Base-by-base conservation (phyloP, 2,113 vertebrate genomes). In the Leptobrachium ailaonicum region DNA sequence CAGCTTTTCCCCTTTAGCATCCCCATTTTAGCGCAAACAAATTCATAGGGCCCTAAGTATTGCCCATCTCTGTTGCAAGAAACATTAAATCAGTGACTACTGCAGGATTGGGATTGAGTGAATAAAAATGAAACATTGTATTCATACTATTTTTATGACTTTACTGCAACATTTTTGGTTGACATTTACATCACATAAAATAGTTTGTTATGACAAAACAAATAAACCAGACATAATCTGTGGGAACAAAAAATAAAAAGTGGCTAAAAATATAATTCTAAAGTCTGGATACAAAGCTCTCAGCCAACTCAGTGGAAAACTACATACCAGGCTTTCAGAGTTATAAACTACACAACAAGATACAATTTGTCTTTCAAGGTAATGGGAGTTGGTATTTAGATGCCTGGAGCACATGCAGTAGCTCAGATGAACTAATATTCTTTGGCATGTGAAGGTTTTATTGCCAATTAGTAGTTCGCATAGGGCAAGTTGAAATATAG, bases 201-300 rank as follows among this genome's bases (percentile, higher is more conserved):
- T 11, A 60, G 56, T 58, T 12, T 12, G 13, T 66, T 73, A 79
- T 71, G 12, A 72, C 62, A 66, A 80, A 73, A 43, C 71, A 68
- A 80, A 56, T 67, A 73, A 11, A 74, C 50, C 32, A 70, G 66
- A 8, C 20, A 11, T 7, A 66, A 66, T 54, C 60, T 50, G 62
- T 73, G 78, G 71, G 71, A 80, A 80, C 77, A 56, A 79, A 66
- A 40, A 60, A 77, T 60, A 62, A 42, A 60, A 58, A 60, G 2
- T 60, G 56, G 14, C 62, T 73, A 73, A 56, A 80, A 80, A 80
- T 80, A 73, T n/a, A 74, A 47, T 20, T 40, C 7, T 54, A 32
- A 32, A 60, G 47, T 9, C 73, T 6, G 53, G 60, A 41, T 10
- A 43, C 2, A 60, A 11, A 12, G 56, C 56, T 54, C 12, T 54